Conservation (phyloP, 2,113 vertebrate species). For the Struthio camelus region DNA sequence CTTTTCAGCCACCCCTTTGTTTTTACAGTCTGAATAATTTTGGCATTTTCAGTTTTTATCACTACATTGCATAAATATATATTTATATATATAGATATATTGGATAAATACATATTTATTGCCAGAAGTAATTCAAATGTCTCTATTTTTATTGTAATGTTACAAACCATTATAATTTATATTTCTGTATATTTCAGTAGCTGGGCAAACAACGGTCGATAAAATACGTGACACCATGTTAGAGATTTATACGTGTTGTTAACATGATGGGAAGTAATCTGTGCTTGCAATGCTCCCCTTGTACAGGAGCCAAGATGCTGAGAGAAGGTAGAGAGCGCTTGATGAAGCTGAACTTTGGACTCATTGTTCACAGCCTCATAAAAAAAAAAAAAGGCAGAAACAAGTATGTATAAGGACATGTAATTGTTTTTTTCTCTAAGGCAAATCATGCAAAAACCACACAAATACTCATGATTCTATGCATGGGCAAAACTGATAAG, state of each 20-base stretch:
- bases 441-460: background rate
- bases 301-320: background rate
- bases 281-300: background rate
- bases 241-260: background rate
- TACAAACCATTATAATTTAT: slow-evolving; percentile 6
- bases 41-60: slow-evolving; percentile 49
- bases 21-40: slow-evolving; percentile 45
- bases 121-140: slow-evolving; percentile 31
- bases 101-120: slow-evolving; percentile 63
- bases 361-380: background rate
- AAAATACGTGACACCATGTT: background rate
- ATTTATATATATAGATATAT: slow-evolving; percentile 50
- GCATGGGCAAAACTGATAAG: background rate
- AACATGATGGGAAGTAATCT: background rate
- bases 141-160: slow-evolving; percentile 60
- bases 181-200: slow-evolving; percentile 39
- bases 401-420: background rate
- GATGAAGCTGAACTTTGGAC: background rate
- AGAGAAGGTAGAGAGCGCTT: background rate
- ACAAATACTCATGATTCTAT: background rate
- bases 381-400: background rate
- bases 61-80: slow-evolving; percentile 31
- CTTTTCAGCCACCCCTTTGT: slow-evolving; percentile 32
- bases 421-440: background rate
- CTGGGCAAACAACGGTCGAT: background rate